Conservation (phyloP, 2,888 invertebrate species). For the Drosophila acutilabella region DNA sequence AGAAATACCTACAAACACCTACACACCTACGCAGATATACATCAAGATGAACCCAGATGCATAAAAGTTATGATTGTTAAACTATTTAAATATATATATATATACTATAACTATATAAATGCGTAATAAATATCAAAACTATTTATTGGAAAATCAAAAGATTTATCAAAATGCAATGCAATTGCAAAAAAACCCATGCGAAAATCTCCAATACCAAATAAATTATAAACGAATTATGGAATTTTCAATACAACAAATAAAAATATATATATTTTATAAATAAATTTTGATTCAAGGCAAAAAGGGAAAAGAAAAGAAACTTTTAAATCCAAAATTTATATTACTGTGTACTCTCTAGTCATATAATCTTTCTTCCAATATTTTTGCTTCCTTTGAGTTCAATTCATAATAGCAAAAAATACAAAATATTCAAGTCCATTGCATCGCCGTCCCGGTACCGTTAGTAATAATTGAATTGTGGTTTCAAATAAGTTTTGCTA, state of each 20-base stretch:
- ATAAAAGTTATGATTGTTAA: slow-evolving; percentile 41
- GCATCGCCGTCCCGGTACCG: slow-evolving; percentile 68
- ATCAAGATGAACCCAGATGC: slow-evolving; percentile 20
- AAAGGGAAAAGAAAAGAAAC: neutral
- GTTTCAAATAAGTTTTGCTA: slow-evolving; percentile 60
- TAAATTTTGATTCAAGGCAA: slow-evolving; percentile 16
- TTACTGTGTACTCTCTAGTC: slow-evolving; percentile 35
- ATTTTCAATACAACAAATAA: slow-evolving; percentile 16
- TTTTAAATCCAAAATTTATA: slow-evolving; percentile 9
- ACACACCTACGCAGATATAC: slow-evolving; percentile 1
- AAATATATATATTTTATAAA: slow-evolving; percentile 28
- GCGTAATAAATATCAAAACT: slow-evolving; percentile 21
- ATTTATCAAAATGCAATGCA: slow-evolving; percentile 47
- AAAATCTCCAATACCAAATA: slow-evolving; percentile 24
- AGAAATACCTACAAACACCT: neutral
- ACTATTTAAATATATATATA: slow-evolving; percentile 32
- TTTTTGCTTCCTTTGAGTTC: slow-evolving; percentile 35
- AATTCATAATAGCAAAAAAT: slow-evolving; percentile 12
- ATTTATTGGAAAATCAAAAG: slow-evolving; percentile 23
- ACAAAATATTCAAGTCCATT: slow-evolving; percentile 56
- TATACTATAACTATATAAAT: slow-evolving; percentile 6
- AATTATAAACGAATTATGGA: slow-evolving; percentile 10
- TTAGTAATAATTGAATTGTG: slow-evolving; percentile 26
- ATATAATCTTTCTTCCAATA: slow-evolving; percentile 32
- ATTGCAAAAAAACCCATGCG: slow-evolving; percentile 28